Evolutionary conservation across 2,888 invertebrate genomes (phyloP), one percentile per base, ranked within the genome.

Genomic region (Matsumyia berberina): DNA sequence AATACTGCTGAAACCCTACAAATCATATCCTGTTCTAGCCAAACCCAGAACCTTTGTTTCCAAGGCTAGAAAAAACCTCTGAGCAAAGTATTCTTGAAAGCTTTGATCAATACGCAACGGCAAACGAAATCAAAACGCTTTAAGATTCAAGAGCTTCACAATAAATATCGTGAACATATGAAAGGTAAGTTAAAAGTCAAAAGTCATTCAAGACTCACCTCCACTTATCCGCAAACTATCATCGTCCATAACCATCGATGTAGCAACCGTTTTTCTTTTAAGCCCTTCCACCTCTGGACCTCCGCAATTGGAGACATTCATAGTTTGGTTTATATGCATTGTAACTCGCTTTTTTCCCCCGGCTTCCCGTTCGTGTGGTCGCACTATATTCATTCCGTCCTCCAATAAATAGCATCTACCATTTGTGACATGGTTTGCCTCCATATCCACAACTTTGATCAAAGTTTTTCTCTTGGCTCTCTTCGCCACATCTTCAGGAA

Each of bases 231-330:
- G 4, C 6, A 24, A 5, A 42, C 11, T 12, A 5, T n/a, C 9
- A 11, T 31, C 29, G 0, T 67, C 35, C 66, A 67, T 51, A 1
- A 17, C 17, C 29, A 17, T 19, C 0, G 8, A 12, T 29, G 39
- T 39, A 0, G 42, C 35, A 11, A 60, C 60, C 5, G 77, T 77
- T 51, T 69, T 77, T 12, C 77, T 77, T 29, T 77, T 76, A 0
- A 76, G 76, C 4, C 9, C 33, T 7, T 67, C 67, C 2, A 12
- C 17, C 2, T 49, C 49, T 1, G 2, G 12, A 24, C 7, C 17
- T 1, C 24, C 39, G 5, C 35, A 33, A 6, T 11, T 35, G 4
- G 55, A 17, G 0, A 39, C 31, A 37, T 60, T 17, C 58, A 60
- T 39, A 5, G 37, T 31, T 17, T 58, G 29, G 31, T 58, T 37